Base-by-base conservation (phyloP, 1,140 invertebrate genomes). In the Ceratina australensis region DNA sequence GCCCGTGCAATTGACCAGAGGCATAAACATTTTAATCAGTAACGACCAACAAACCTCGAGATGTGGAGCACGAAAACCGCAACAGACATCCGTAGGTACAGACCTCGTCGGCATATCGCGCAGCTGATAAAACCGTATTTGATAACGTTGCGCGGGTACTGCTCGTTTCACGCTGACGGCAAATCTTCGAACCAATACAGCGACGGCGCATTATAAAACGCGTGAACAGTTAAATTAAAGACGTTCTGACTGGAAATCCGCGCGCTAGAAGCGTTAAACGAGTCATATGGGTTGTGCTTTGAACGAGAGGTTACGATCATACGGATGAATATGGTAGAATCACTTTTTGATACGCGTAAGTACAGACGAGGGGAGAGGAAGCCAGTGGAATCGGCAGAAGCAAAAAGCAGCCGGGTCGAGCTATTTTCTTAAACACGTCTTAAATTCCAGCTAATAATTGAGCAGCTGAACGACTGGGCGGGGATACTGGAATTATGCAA, bases 341-440 rank as follows among this genome's bases (percentile, higher is more conserved):
- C 81, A 78, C 79, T 82, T 82, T 81, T 68, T 42, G 33, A 42
- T 42, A 67, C 47, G 42, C 67, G 63, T 64, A 59, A 78, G 79
- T 61, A 69, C 59, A 52, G 57, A 79, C 79, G 80, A 57, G 24
- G 49, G n/a, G 47, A 24, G 24, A 68, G 28, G 65, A 50, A 68
- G 65, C 65, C 65, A 68, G 49, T 50, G 49, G 86, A 84, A 89
- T 89, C 85, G 86, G 77, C 82, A 87, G 86, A 86, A 88, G 87
- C 89, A 85, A 87, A 85, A 83, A 87, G 81, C 83, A 87, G 75
- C 87, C 69, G 80, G 79, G 83, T 87, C 85, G 84, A 87, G 90
- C 87, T 90, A 91, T 91, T 91, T 91, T 91, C 89, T 90, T 90
- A 89, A 91, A 91, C 89, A 90, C 89, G 88, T 90, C 89, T 91